A percentile compares a stretch with the other conserved stretches of the same genome.
phyloP scores from a whole-genome alignment of 2,888 invertebrate genomes.

The Chymomyza amoena region DNA sequence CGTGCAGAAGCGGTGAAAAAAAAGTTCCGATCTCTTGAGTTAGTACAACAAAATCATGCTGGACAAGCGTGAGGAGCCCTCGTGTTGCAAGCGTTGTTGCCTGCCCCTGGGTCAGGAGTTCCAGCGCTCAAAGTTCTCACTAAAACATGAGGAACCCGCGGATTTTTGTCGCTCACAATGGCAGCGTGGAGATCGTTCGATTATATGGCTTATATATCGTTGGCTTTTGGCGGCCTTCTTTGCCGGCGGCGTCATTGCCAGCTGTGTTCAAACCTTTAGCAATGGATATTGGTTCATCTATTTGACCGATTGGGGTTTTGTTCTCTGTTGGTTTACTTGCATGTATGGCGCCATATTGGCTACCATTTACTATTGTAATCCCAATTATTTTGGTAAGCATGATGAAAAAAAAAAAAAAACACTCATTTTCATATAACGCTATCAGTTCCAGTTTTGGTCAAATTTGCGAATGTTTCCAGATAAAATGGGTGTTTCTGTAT shows the following conservation, averaged over 20 bases:
- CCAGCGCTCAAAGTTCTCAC: slow-evolving; percentile 53
- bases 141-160: slow-evolving; percentile 56
- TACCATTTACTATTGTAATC: slow-evolving; percentile 64
- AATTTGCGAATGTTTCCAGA: too few species aligned
- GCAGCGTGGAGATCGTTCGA: slow-evolving; percentile 64
- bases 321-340: slow-evolving; percentile 67
- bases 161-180: slow-evolving; percentile 68
- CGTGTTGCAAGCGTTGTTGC: slow-evolving; percentile 35
- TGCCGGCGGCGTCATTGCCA: slow-evolving; percentile 55
- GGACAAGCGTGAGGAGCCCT: slow-evolving; percentile 18
- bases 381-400: slow-evolving; percentile 59
- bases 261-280: slow-evolving; percentile 45
- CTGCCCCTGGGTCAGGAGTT: slow-evolving; percentile 66
- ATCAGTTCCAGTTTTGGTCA: too few species aligned
- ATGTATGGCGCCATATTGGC: slow-evolving; percentile 73
- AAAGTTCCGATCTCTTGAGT: background rate
- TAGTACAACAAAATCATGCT: slow-evolving; percentile 17
- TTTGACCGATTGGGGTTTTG: slow-evolving; percentile 76
- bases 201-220: slow-evolving; percentile 73
- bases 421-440: too few species aligned
- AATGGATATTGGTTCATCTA: slow-evolving; percentile 74
- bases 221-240: slow-evolving; percentile 73
- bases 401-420: too few species aligned
- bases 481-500: too few species aligned
- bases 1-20: slow-evolving; percentile 34